A percentile compares a stretch with the other conserved stretches of the same genome.
These are phyloP conservation scores for Psophia crepitans DNA, from an alignment of 2,113 vertebrate species.

Conservation along the genomic window DNA sequence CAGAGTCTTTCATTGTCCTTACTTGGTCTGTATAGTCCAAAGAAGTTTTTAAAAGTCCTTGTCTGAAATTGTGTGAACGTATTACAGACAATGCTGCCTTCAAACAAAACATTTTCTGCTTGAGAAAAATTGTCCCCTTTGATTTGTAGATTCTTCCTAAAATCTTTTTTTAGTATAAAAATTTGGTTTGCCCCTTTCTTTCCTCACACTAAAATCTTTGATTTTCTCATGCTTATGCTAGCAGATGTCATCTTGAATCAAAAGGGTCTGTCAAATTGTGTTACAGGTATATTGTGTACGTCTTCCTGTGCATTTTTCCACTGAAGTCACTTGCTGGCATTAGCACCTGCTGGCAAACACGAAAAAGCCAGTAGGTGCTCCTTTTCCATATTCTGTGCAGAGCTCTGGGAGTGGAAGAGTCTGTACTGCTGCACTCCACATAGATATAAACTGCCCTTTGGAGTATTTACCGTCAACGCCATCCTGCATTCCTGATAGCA, in stretches of 20 bases:
- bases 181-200: background rate
- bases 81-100: background rate
- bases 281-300: background rate
- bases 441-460: background rate
- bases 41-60: background rate
- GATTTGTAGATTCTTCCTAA: background rate
- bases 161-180: background rate
- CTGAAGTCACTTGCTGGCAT: background rate
- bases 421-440: fast-evolving
- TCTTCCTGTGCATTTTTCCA: background rate
- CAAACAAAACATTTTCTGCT: background rate
- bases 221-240: background rate
- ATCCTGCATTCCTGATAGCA: background rate
- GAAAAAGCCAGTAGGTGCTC: background rate
- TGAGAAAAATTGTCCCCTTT: background rate
- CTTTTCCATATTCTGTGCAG: background rate
- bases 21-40: background rate
- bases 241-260: background rate
- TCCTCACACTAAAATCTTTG: background rate
- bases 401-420: background rate
- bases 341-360: background rate
- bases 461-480: background rate
- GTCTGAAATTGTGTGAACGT: background rate
- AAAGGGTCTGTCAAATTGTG: background rate
- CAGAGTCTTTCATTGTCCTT: background rate